A percentile compares a stretch with the other conserved stretches of the same genome.
Conservation (phyloP, 2,113 vertebrate genomes). For the Mesoclemmys tuberculata region DNA sequence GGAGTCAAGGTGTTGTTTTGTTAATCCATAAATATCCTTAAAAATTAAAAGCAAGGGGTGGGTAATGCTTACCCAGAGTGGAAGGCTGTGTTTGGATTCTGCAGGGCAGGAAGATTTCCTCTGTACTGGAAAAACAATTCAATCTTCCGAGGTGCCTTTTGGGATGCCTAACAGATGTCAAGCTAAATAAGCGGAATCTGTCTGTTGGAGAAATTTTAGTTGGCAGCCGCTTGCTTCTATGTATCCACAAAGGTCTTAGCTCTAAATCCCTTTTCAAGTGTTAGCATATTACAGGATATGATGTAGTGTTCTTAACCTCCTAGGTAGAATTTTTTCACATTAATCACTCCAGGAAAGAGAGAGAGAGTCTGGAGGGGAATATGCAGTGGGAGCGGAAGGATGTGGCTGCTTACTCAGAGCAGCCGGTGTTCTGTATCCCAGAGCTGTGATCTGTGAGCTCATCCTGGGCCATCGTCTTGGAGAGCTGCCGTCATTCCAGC, state of each 20-base stretch:
- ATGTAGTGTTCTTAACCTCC: neutral
- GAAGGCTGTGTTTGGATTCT: neutral
- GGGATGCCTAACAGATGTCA: neutral
- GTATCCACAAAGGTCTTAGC: neutral
- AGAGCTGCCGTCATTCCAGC: neutral
- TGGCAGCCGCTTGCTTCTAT: neutral
- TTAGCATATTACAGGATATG: neutral
- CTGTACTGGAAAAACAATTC: neutral
- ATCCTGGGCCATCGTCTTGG: neutral
- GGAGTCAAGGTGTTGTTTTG: neutral
- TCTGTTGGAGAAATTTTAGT: neutral
- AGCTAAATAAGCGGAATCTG: neutral
- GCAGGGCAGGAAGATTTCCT: neutral
- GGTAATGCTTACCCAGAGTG: neutral
- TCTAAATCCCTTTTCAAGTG: neutral
- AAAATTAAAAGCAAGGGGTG: neutral
- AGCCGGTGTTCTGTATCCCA: neutral
- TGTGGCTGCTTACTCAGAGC: neutral
- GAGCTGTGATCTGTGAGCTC: neutral
- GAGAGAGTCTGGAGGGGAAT: neutral
- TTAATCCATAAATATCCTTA: neutral
- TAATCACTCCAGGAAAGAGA: neutral
- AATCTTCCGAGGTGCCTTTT: neutral
- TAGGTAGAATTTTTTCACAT: neutral
- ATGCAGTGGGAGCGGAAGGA: neutral